Evolutionary conservation across 2,113 vertebrate genomes (phyloP).

Genomic region (Athene cunicularia): DNA sequence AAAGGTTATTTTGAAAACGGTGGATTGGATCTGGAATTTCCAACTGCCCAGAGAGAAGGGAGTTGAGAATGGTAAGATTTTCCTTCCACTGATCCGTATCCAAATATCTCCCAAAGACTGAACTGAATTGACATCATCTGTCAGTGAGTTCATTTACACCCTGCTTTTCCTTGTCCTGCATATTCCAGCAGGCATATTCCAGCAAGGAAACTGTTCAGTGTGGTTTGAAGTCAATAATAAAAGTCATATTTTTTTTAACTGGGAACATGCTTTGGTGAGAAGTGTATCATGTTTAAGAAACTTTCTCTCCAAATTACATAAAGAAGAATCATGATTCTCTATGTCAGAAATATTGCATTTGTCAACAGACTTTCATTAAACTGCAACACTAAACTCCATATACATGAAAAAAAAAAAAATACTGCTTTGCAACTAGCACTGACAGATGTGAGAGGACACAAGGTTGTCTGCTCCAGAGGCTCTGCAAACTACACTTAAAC

Average conservation of each 20-base stretch:
- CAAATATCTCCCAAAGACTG: background rate
- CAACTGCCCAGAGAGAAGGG: background rate
- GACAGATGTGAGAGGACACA: background rate
- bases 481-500: background rate
- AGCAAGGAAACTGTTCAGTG: background rate
- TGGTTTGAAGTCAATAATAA: background rate
- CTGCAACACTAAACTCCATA: accelerated
- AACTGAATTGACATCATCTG: background rate
- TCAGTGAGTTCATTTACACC: background rate
- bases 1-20: background rate
- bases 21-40: background rate
- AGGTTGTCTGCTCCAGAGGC: background rate
- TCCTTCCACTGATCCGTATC: background rate
- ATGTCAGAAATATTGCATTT: background rate
- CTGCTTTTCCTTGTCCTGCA: background rate
- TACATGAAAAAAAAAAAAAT: background rate
- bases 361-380: background rate
- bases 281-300: background rate
- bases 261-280: background rate
- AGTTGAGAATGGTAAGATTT: background rate
- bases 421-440: background rate
- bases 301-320: background rate
- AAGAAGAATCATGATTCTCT: background rate
- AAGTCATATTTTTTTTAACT: background rate
- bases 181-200: background rate